phyloP scores from a whole-genome alignment of 2,113 vertebrate genomes.

The Illadopsis cleaveri region DNA sequence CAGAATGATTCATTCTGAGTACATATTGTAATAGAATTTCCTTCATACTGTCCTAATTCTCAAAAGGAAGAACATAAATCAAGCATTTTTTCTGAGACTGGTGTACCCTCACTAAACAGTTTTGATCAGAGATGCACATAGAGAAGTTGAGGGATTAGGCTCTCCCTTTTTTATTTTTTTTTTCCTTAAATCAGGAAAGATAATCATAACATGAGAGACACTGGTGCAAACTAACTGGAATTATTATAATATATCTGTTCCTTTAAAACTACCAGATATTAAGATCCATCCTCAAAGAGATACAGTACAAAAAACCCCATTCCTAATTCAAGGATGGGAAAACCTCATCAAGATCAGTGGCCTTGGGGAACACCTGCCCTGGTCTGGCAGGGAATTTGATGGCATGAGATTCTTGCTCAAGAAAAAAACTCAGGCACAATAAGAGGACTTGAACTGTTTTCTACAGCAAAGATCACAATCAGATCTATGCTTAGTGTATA shows the following conservation, averaged over 20 bases:
- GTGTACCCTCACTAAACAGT: neutral
- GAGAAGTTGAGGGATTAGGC: neutral
- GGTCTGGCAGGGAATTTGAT: neutral
- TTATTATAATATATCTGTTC: neutral
- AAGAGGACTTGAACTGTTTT: neutral
- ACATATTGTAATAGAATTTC: neutral
- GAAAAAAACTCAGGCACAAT: neutral
- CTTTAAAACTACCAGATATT: neutral
- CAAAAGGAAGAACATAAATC: neutral
- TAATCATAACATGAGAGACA: neutral
- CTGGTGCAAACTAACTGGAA: neutral
- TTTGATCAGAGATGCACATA: neutral
- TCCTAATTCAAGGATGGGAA: neutral
- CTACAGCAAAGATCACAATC: neutral
- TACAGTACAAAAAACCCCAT: rapidly evolving
- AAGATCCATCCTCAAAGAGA: neutral
- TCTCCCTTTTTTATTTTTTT: neutral
- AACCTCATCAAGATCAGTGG: neutral
- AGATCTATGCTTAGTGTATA: neutral
- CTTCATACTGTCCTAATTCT: neutral
- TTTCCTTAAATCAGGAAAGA: neutral
- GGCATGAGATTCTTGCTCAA: neutral
- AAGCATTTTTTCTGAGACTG: neutral
- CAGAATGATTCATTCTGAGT: neutral
- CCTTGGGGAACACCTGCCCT: rapidly evolving